phyloP scores from a whole-genome alignment of 2,113 vertebrate genomes.

The Merops nubicus region DNA sequence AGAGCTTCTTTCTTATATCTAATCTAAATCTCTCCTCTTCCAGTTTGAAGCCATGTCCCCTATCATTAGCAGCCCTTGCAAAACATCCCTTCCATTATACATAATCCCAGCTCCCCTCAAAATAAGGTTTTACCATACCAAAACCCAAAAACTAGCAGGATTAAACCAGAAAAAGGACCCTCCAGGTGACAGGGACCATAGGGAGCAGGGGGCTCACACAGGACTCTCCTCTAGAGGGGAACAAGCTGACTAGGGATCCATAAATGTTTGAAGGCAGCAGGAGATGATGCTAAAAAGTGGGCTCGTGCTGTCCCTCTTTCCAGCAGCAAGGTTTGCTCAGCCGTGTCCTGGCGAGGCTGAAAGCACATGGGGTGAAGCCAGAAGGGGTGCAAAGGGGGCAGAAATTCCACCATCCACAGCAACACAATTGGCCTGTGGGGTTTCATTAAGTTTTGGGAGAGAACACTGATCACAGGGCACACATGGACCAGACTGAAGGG shows the following conservation, averaged over 20 bases:
- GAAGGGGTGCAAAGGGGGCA: background rate
- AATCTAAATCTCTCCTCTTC: too few species aligned
- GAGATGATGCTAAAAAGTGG: background rate
- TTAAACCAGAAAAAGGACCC: background rate
- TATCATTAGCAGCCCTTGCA: too few species aligned
- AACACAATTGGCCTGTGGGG: background rate
- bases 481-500: rapidly evolving
- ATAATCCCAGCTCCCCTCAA: background rate
- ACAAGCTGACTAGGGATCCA: rapidly evolving
- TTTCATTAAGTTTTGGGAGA: background rate
- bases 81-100: too few species aligned
- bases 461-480: background rate
- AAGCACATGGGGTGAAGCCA: background rate
- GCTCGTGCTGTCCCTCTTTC: background rate
- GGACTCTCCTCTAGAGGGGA: background rate
- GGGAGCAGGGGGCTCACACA: background rate
- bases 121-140: background rate
- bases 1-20: too few species aligned
- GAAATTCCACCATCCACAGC: rapidly evolving
- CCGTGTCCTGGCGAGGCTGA: rapidly evolving
- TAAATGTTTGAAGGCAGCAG: rapidly evolving
- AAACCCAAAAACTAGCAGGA: background rate
- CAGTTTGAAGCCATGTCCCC: too few species aligned
- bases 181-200: background rate
- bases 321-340: background rate